phyloP scores from a whole-genome alignment of 2,797 vertebrate species.

The Platyrinchus mystaceus region DNA sequence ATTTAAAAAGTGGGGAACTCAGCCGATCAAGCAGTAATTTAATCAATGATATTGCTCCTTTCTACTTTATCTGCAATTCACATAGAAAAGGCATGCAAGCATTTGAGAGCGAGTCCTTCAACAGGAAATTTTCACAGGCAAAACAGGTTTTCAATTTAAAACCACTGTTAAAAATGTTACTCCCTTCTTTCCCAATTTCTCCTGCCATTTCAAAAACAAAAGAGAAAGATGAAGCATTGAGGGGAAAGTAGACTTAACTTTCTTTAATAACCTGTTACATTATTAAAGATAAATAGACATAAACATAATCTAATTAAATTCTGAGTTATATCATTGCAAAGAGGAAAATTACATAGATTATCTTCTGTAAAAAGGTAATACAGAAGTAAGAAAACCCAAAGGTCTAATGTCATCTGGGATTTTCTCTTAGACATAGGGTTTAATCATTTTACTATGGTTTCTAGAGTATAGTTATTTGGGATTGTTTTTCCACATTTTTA shows the following conservation, averaged over 20 bases:
- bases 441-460: background rate
- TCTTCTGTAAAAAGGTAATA: background rate
- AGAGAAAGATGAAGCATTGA: background rate
- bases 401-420: background rate
- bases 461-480: background rate
- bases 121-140: background rate
- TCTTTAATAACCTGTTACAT: background rate
- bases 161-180: background rate
- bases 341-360: background rate
- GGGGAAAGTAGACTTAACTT: background rate
- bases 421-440: background rate
- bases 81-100: background rate
- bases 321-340: background rate
- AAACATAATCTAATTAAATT: background rate
- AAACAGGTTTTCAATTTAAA: conserved; percentile 20
- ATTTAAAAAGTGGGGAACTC: background rate
- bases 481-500: background rate
- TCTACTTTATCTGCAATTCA: conserved; percentile 11
- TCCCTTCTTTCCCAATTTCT: background rate
- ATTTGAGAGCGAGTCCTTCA: background rate
- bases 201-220: background rate
- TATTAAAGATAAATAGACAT: background rate
- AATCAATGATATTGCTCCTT: background rate
- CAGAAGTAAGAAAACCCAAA: background rate
- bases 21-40: background rate